phyloP scores from a whole-genome alignment of 2,888 invertebrate species.

The Mimachlamys varia region DNA sequence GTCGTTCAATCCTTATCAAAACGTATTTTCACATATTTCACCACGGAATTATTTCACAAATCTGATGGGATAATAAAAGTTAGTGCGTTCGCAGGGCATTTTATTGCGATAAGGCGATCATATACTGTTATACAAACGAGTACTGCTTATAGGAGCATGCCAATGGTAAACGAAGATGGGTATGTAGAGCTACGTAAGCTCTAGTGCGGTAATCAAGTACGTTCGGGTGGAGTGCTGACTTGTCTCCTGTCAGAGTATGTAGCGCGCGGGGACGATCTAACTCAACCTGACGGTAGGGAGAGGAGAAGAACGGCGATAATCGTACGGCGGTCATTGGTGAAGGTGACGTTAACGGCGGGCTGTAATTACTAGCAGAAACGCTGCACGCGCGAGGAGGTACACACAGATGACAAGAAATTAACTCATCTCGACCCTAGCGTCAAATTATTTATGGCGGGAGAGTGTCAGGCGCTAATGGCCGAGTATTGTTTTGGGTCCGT shows the following conservation, averaged over 20 bases:
- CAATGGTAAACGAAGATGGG: too few relatives aligned
- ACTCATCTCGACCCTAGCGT: background rate
- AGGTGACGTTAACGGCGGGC: background rate
- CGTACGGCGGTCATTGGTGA: background rate
- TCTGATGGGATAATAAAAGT: background rate
- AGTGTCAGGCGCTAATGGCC: background rate
- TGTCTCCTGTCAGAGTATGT: background rate
- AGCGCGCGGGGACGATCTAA: background rate
- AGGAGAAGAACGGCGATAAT: background rate
- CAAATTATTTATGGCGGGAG: background rate
- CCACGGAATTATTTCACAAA: too few relatives aligned
- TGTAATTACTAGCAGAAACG: constrained; percentile 19
- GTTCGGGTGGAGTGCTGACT: background rate
- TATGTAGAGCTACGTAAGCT: background rate
- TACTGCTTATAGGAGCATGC: too few relatives aligned
- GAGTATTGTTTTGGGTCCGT: background rate
- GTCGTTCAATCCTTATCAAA: too few relatives aligned
- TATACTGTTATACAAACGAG: background rate
- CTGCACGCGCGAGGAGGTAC: background rate
- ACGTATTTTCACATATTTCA: too few relatives aligned
- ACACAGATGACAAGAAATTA: background rate
- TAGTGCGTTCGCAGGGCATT: background rate
- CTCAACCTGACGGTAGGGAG: background rate
- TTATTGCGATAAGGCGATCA: too few relatives aligned
- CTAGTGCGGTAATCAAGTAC: background rate